Base-by-base conservation (phyloP, 2,888 invertebrate species). In the Drosophila percnosoma region DNA sequence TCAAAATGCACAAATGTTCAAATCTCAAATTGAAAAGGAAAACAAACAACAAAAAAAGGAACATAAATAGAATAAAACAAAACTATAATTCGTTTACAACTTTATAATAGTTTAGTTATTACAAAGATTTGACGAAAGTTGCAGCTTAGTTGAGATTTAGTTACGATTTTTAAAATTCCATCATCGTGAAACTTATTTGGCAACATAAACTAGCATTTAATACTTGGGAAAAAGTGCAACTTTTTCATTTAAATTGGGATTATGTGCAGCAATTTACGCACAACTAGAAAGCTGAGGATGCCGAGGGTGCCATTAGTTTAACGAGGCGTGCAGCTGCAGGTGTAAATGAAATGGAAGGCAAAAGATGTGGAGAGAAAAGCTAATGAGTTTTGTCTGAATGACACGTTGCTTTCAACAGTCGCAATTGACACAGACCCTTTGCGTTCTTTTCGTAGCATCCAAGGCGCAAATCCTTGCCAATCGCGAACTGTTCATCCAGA, bases 381-480 rank as follows among this genome's bases (percentile, higher is more conserved):
- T 75, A 77, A 78, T 78, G 76, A 80, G 70, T 55, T 75, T 76
- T 70, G 31, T 1, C 34, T 11, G 24, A 64, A 58, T 53, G 48
- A 10, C 51, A 60, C 29, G n/a, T 53, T 33, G 29, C 33, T 68
- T 21, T 40, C 24, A 24, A 21, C 40, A 21, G 2, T 57, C 33
- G 64, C 60, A 70, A 75, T 54, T 80, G 75, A 80, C 68, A 82
- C n/a, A n/a, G 67, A 57, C 55, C 27, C 24, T 49, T 75, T 60
- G 21, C 15, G 40, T 33, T 64, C 38, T 55, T 57, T 78, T 74
- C 58, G 58, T 95, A 98, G 98, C 97, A 92, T 97, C 97, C 88
- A 96, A 96, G 93, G 97, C 98, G 83, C 96, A 97, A 94, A 98
- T 98, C 92, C 94, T 96, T 92, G 96, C 97, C 52, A 97, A 97